Percentiles rank a stretch among this genome's conserved stretches.
Evolutionary conservation across 1,140 invertebrate genomes (phyloP).

Genomic region (Temnothorax nylanderi): DNA sequence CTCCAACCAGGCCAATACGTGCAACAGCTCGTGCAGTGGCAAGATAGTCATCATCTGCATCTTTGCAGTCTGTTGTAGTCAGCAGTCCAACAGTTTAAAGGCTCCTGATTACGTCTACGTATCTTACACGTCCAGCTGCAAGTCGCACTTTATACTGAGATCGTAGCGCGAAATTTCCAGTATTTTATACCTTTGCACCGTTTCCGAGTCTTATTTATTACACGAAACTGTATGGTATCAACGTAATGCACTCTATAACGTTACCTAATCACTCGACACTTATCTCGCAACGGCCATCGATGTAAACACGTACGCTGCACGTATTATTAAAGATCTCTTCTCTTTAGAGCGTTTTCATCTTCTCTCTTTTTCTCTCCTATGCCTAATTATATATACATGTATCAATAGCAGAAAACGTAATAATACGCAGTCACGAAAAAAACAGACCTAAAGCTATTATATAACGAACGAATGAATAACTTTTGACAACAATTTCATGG

Average conservation of each 20-base stretch:
- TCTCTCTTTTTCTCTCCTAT: background rate
- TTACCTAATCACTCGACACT: background rate
- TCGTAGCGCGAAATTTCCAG: background rate
- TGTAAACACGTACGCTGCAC: background rate
- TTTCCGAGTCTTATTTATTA: background rate
- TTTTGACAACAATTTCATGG: background rate
- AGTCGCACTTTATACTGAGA: background rate
- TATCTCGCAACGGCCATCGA: background rate
- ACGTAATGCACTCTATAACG: background rate
- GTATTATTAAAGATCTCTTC: background rate
- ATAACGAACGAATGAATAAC: background rate
- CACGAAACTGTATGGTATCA: background rate
- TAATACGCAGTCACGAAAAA: background rate
- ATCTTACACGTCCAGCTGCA: background rate
- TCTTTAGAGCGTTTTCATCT: background rate
- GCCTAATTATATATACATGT: background rate
- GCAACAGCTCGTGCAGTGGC: constrained; percentile 83
- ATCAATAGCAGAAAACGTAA: background rate
- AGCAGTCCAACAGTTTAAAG: background rate
- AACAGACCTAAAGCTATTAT: background rate
- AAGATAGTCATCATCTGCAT: constrained; percentile 64
- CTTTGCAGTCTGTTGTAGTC: background rate
- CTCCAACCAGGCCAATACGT: constrained; percentile 87
- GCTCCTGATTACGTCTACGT: background rate
- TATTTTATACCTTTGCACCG: constrained; percentile 29